A percentile compares a stretch with the other conserved stretches of the same genome.
phyloP scores from a whole-genome alignment of 2,888 invertebrate species.

The Pollenia amentaria region DNA sequence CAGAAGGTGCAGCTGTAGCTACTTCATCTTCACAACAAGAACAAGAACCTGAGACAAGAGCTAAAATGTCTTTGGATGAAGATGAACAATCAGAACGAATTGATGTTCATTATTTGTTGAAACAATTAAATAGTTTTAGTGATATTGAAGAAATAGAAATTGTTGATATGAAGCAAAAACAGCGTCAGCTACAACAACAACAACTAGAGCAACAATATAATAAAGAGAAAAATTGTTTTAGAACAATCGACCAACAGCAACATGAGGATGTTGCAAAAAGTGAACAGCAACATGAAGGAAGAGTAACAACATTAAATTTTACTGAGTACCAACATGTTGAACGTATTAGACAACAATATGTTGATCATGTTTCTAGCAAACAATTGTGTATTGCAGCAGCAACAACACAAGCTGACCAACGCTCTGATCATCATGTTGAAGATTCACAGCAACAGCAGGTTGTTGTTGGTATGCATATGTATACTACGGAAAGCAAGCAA shows the following conservation, averaged over 20 bases:
- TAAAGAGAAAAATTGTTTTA: conserved; percentile 57
- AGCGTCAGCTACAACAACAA: conserved; percentile 77
- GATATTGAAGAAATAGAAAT: conserved; percentile 85
- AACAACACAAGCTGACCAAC: not conserved
- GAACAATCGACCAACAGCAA: conserved; percentile 65
- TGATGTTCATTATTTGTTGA: conserved; percentile 85
- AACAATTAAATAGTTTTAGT: conserved; percentile 85
- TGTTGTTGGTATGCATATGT: conserved; percentile 74
- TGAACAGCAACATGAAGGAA: conserved; percentile 50
- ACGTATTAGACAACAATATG: conserved; percentile 35
- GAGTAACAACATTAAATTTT: conserved; percentile 38
- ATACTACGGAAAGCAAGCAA: conserved; percentile 74
- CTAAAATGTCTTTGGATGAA: conserved; percentile 72
- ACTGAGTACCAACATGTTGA: conserved; percentile 56
- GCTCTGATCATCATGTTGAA: conserved; percentile 43
- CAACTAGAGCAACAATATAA: conserved; percentile 60
- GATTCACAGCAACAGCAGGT: conserved; percentile 43
- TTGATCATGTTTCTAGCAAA: conserved; percentile 46
- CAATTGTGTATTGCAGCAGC: conserved; percentile 39
- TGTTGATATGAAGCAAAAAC: conserved; percentile 84
- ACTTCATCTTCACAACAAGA: conserved; percentile 71
- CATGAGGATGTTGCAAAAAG: conserved; percentile 49
- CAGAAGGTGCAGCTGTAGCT: conserved; percentile 4
- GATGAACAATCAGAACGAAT: conserved; percentile 84
- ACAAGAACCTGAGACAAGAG: conserved; percentile 50